Conservation (phyloP, 2,113 vertebrate species). For the Nematolebias whitei region DNA sequence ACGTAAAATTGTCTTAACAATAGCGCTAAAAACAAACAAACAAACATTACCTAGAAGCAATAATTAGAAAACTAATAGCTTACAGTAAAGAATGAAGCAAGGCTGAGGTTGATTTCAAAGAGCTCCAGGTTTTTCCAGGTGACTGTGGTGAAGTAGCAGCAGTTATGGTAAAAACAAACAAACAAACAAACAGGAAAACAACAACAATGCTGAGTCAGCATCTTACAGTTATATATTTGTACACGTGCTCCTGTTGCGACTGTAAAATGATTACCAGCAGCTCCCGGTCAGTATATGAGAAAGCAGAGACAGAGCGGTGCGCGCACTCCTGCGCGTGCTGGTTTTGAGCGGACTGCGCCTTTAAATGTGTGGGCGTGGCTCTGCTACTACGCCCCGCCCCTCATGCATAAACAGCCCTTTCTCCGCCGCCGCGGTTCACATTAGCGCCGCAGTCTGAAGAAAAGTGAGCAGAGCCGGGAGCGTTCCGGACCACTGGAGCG, state of each 20-base stretch:
- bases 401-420: conserved; percentile 66
- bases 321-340: too few species aligned
- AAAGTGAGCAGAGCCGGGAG: conserved; percentile 50
- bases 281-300: conserved; percentile 20
- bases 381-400: conserved; percentile 63
- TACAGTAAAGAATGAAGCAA: too few species aligned
- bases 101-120: too few species aligned
- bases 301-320: conserved; percentile 40
- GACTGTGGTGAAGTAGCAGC: too few species aligned
- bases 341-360: conserved; percentile 61
- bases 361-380: conserved; percentile 77
- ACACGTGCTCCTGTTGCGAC: neutral
- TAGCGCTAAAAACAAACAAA: too few species aligned
- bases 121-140: too few species aligned
- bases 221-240: neutral
- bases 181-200: too few species aligned
- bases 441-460: conserved; percentile 64
- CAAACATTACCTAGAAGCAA: too few species aligned
- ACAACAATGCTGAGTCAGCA: too few species aligned
- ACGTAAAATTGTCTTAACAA: too few species aligned
- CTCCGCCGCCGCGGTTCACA: conserved; percentile 54
- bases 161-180: too few species aligned
- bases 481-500: conserved; percentile 10
- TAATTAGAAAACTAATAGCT: too few species aligned
- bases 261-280: conserved; percentile 15